These are phyloP conservation scores for Callorhinus ursinus DNA, from an alignment of 2,113 vertebrate species.

Conservation along the genomic window DNA sequence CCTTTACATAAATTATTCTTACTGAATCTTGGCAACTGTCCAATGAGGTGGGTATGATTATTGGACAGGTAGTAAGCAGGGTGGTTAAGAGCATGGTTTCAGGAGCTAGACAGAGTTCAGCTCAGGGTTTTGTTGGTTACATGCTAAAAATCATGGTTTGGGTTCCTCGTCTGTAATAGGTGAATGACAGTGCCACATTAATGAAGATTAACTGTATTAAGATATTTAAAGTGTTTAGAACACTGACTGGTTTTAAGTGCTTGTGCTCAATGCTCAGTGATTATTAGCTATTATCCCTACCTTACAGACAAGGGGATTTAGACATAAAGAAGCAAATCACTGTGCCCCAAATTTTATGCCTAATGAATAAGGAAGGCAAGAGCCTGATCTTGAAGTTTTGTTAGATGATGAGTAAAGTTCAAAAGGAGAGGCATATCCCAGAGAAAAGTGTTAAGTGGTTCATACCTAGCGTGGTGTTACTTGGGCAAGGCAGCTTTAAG, in stretches of 20 bases:
- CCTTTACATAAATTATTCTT: neutral
- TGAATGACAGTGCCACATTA: neutral
- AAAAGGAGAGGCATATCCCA: neutral
- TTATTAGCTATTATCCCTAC: neutral
- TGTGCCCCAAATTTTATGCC: neutral
- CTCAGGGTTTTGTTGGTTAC: neutral
- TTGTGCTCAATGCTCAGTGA: neutral
- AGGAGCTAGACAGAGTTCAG: neutral
- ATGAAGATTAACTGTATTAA: neutral
- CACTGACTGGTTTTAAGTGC: neutral
- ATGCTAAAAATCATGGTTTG: neutral
- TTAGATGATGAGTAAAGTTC: neutral
- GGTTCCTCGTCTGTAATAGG: neutral
- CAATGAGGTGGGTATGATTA: neutral
- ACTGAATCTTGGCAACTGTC: neutral
- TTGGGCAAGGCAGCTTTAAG: neutral
- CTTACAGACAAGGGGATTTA: neutral
- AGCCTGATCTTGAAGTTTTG: neutral
- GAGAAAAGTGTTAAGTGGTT: neutral
- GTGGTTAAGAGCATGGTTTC: neutral
- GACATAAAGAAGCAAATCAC: neutral
- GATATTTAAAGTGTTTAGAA: neutral
- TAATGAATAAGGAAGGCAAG: neutral
- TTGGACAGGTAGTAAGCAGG: neutral
- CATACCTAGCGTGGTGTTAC: neutral